A percentile compares a stretch with the other conserved stretches of the same genome.
phyloP scores from a whole-genome alignment of 2,888 invertebrate genomes.

The Subacronicta megacephala region DNA sequence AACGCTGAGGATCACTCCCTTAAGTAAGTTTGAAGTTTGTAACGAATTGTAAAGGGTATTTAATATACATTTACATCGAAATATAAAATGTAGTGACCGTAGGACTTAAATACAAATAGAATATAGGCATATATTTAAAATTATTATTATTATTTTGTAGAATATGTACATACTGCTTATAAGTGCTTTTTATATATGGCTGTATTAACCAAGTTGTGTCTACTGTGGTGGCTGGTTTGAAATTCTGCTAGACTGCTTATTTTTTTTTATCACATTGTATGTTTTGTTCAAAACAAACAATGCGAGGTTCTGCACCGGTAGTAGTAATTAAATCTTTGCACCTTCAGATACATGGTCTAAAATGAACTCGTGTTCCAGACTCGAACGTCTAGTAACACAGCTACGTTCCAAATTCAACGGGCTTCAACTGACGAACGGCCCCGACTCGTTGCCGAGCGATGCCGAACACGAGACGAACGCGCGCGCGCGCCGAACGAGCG shows the following conservation, averaged over 20 bases:
- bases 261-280: constrained; percentile 22
- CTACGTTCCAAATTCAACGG: constrained; percentile 87
- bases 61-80: background rate
- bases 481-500: constrained; percentile 75
- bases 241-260: constrained; percentile 28
- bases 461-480: constrained; percentile 76
- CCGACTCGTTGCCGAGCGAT: constrained; percentile 83
- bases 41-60: background rate
- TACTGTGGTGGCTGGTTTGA: constrained; percentile 36
- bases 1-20: constrained; percentile 89
- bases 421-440: constrained; percentile 78
- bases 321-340: constrained; percentile 29
- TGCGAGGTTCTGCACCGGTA: constrained; percentile 28
- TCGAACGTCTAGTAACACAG: constrained; percentile 90
- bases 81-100: background rate
- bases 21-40: constrained; percentile 81
- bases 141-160: constrained; percentile 5
- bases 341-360: constrained; percentile 60
- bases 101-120: background rate
- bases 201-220: constrained; percentile 1
- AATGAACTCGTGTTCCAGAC: constrained; percentile 81
- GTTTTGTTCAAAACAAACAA: constrained; percentile 18
- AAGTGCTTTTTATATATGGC: constrained; percentile 21
- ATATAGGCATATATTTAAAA: background rate
- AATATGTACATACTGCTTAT: constrained; percentile 23